Evolutionary conservation across 2,113 vertebrate species (phyloP).

Genomic region (Chaetura pelagica): DNA sequence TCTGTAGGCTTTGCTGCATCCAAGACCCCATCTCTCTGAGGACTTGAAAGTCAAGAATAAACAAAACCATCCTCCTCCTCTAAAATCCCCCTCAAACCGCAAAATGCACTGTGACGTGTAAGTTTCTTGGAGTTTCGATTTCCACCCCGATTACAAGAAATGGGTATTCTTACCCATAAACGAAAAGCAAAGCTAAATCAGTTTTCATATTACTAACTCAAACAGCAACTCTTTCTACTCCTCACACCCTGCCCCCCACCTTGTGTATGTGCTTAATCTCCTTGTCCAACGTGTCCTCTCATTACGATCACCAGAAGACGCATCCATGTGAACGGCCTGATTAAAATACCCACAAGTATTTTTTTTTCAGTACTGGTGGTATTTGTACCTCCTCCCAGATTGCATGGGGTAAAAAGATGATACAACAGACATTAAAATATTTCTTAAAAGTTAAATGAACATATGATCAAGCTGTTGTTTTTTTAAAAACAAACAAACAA

Average conservation of each 20-base stretch:
- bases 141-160: background rate
- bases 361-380: background rate
- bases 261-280: background rate
- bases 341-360: background rate
- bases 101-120: background rate
- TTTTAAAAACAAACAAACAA: background rate
- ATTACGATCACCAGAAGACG: background rate
- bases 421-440: background rate
- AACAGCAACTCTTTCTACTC: background rate
- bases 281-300: background rate
- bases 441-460: background rate
- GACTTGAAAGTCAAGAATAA: background rate
- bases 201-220: background rate
- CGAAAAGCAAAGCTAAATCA: background rate
- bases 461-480: background rate
- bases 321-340: rapidly evolving
- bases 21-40: background rate
- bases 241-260: background rate
- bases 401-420: background rate
- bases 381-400: background rate
- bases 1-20: background rate
- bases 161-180: background rate
- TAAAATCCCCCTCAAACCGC: background rate
- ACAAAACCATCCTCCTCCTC: background rate
- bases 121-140: background rate